phyloP scores from a whole-genome alignment of 2,797 vertebrate species.

The Sciurus vulgaris region DNA sequence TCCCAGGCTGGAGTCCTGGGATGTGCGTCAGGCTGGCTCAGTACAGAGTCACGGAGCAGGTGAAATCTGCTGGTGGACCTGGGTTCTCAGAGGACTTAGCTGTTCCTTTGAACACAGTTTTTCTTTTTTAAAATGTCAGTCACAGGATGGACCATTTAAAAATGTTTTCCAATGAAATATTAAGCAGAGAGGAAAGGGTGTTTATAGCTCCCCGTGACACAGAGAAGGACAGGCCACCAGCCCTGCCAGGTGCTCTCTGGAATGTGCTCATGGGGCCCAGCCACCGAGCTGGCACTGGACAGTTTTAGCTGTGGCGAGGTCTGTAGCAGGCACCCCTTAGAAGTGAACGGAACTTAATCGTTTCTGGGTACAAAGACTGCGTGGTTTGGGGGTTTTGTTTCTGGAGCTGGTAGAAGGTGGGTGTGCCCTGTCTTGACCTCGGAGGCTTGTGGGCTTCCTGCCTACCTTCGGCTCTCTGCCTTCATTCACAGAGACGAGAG shows the following conservation, averaged over 20 bases:
- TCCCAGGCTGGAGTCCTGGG: not conserved
- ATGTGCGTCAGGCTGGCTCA: not conserved
- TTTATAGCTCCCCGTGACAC: fast-evolving
- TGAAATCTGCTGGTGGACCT: no score
- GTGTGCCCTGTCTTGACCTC: fast-evolving
- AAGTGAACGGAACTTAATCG: not conserved
- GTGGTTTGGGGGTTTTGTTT: not conserved
- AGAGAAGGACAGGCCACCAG: no score
- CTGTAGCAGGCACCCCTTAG: fast-evolving
- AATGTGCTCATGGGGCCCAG: not conserved
- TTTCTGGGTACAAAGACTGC: fast-evolving
- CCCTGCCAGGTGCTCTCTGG: not conserved
- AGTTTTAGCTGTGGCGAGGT: fast-evolving
- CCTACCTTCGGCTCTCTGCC: not conserved
- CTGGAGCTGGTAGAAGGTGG: fast-evolving
- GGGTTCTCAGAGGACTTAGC: not conserved
- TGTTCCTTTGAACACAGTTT: not conserved
- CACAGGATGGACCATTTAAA: not conserved
- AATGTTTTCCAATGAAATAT: fast-evolving
- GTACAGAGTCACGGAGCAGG: not conserved
- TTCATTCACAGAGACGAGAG: fast-evolving
- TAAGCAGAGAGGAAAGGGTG: fast-evolving
- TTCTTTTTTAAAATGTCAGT: not conserved
- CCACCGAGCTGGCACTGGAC: fast-evolving
- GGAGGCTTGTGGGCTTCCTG: fast-evolving